Base-by-base conservation (phyloP, 2,113 vertebrate species). In the Antechinus stuartii region DNA sequence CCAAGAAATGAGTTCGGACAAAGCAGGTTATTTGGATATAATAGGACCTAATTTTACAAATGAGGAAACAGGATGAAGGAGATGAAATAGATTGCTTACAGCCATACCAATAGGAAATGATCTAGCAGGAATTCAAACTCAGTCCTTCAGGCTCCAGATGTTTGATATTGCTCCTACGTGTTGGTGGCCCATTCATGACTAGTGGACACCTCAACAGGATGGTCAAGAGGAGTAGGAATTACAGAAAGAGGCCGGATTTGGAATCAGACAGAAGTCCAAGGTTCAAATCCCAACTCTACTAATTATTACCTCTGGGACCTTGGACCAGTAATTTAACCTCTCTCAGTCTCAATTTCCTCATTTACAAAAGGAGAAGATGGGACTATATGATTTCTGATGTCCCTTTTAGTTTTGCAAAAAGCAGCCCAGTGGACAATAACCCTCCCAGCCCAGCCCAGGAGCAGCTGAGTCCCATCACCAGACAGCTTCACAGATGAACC, bases 11-110 rank as follows among this genome's bases (percentile, higher is more conserved):
- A 49, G 0, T 57, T 94, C 16, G 42, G 16, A 42, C 68, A 7
- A 68, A n/a, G 92, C 35, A 93, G n/a, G 9, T 84, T 42, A 94
- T 96, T 94, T 52, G 50, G 92, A 95, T 22, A 26, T 84, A 3
- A 91, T 91, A 91, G 14, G 35, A 94, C 46, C 3, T 91, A 53
- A 30, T 53, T 89, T 94, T 90, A 93, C 4, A 57, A 8, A 61
- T n/a, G 26, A 56, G 16, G 30, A 76, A 14, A 68, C 26, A 12
- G 57, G 26, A 2, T 61, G 19, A 30, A 89, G 89, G 23, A 10
- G 2, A 9, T 11, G 27, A 11, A 95, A 7, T 50, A 12, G 93
- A 26, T 24, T 57, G 3, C 23, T 25, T 91, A 93, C 92, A 27
- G 52, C 94, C 30, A 61, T 26, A n/a, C 56, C 93, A 46, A 5